Evolutionary conservation across 2,888 invertebrate genomes (phyloP).

Genomic region (Caenorhabditis angaria): DNA sequence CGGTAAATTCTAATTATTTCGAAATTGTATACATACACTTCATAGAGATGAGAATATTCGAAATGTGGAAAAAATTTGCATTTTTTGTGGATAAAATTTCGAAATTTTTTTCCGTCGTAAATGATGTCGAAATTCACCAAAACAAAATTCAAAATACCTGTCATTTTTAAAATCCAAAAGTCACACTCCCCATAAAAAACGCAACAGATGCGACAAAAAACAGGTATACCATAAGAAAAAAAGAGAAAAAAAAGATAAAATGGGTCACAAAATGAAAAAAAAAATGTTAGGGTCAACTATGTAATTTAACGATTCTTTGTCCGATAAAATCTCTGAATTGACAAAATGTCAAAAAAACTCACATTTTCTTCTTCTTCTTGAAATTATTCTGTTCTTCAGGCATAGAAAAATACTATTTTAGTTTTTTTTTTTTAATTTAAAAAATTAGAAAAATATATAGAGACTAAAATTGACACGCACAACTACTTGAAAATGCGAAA

Average conservation of each 20-base stretch:
- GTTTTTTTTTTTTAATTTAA: neutral
- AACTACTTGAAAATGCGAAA: neutral
- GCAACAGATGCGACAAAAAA: neutral
- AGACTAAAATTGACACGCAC: slow-evolving; percentile 1
- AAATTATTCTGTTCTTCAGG: neutral
- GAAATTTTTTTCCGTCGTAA: too few relatives aligned
- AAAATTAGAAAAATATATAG: neutral
- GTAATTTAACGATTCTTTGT: slow-evolving; percentile 4
- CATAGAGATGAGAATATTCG: too few relatives aligned
- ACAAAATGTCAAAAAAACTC: neutral
- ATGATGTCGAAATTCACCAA: too few relatives aligned
- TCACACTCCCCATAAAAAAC: too few relatives aligned
- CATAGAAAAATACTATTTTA: neutral
- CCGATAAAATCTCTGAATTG: slow-evolving; percentile 4
- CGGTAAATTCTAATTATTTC: neutral
- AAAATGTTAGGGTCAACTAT: neutral
- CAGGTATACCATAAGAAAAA: neutral
- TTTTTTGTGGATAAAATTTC: too few relatives aligned
- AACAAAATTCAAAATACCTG: too few relatives aligned
- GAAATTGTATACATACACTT: neutral
- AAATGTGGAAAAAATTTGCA: too few relatives aligned
- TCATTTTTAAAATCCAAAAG: too few relatives aligned
- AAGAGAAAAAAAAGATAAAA: slow-evolving; percentile 1
- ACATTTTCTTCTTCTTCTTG: neutral
- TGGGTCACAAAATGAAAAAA: slow-evolving; percentile 4